These are phyloP conservation scores for Neuroterus valhalla DNA, from an alignment of 1,140 invertebrate species.

Conservation along the genomic window DNA sequence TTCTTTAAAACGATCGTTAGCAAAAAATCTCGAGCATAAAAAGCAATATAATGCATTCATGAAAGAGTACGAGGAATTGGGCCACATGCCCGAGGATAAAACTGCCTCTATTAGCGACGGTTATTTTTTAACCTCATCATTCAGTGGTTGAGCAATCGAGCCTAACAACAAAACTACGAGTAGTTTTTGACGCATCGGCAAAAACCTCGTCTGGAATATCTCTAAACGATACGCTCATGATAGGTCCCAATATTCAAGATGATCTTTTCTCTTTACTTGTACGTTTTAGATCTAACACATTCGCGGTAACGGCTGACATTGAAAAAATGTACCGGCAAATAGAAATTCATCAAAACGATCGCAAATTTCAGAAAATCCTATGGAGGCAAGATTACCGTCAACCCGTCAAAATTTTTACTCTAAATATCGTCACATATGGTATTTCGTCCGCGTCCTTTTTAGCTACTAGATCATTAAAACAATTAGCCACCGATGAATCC, in stretches of 20 bases:
- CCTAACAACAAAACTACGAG: neutral
- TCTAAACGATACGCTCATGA: neutral
- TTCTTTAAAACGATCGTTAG: conserved; percentile 33
- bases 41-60: conserved; percentile 34
- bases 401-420: neutral
- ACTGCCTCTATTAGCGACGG: neutral
- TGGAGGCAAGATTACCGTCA: neutral
- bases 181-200: neutral
- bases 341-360: neutral
- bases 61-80: neutral
- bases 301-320: neutral
- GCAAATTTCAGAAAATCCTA: neutral
- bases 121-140: neutral
- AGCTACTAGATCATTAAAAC: conserved; percentile 47
- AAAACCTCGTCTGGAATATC: neutral
- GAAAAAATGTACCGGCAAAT: neutral
- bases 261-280: neutral
- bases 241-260: neutral
- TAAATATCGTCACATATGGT: conserved; percentile 58
- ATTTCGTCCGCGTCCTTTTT: too few relatives aligned
- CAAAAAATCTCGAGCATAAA: too few relatives aligned
- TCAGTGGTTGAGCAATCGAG: neutral
- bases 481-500: conserved; percentile 48
- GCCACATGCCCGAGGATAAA: neutral
- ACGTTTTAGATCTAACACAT: neutral